These are phyloP conservation scores for Rhabdomys dilectus DNA, from an alignment of 2,113 vertebrate genomes.

Conservation along the genomic window DNA sequence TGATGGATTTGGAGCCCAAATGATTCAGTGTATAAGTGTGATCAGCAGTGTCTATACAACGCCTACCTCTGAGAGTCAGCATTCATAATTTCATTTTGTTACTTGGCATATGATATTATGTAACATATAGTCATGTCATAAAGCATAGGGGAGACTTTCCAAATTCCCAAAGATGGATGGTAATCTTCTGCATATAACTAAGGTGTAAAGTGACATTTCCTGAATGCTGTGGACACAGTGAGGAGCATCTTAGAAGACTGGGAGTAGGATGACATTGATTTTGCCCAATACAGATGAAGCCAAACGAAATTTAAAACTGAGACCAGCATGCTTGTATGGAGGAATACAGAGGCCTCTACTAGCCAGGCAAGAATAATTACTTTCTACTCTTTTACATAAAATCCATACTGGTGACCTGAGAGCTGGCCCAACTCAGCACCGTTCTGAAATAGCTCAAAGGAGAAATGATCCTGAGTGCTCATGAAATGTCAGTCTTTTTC, in stretches of 20 bases:
- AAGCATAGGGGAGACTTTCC: neutral
- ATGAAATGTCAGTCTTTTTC: neutral
- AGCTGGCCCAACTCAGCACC: neutral
- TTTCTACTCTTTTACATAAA: conserved; percentile 26
- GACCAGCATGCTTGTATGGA: neutral
- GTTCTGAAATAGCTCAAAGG: neutral
- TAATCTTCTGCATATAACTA: neutral
- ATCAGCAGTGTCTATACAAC: neutral
- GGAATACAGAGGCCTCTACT: neutral
- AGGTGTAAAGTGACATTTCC: neutral
- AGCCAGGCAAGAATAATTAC: neutral
- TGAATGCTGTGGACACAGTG: neutral
- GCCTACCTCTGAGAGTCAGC: neutral
- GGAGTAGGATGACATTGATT: neutral
- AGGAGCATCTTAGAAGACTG: neutral
- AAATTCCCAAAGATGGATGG: neutral
- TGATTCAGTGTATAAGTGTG: neutral
- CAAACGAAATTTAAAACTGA: neutral
- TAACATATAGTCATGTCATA: neutral
- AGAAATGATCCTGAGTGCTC: neutral
- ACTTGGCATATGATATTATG: neutral
- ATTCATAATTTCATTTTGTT: conserved; percentile 23
- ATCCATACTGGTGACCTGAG: neutral
- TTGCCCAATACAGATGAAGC: neutral
- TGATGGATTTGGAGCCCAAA: conserved; percentile 5